A percentile compares a stretch with the other conserved stretches of the same genome.
Conservation (phyloP, 2,888 invertebrate species). For the Cosmopolites sordidus region DNA sequence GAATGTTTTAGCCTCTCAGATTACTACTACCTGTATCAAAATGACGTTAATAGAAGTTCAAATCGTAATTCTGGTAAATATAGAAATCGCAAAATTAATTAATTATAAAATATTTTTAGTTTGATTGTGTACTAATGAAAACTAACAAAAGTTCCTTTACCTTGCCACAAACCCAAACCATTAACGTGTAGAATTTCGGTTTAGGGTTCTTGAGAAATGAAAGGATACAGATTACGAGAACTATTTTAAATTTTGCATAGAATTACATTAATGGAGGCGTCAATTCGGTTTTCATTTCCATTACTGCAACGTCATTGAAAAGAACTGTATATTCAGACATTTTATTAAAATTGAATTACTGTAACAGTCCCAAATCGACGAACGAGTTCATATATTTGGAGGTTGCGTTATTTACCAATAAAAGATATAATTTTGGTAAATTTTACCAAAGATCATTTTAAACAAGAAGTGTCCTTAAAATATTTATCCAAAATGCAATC, state of each 20-base stretch:
- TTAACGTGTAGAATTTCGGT: too few species aligned
- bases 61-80: constrained; percentile 8
- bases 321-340: constrained; percentile 12
- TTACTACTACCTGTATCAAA: constrained; percentile 5
- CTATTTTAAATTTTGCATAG: not conserved
- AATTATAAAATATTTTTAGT: too few species aligned
- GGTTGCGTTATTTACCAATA: too few species aligned
- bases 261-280: constrained; percentile 3
- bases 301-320: not conserved
- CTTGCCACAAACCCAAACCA: not conserved
- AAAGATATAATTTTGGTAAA: too few species aligned
- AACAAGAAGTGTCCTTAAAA: too few species aligned
- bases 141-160: not conserved
- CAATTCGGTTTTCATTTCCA: constrained; percentile 5
- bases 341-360: constrained; percentile 2
- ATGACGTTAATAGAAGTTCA: not conserved
- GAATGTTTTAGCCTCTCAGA: constrained; percentile 9
- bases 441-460: too few species aligned
- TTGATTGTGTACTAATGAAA: not conserved
- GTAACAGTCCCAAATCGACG: constrained; percentile 2
- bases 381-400: constrained; percentile 1
- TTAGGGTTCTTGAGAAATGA: too few species aligned
- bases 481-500: too few species aligned
- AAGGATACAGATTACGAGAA: not conserved
- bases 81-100: too few species aligned